Percentiles rank a stretch among this genome's conserved stretches.
Evolutionary conservation across 2,888 invertebrate genomes (phyloP).

Genomic region (Maniola hyperantus): DNA sequence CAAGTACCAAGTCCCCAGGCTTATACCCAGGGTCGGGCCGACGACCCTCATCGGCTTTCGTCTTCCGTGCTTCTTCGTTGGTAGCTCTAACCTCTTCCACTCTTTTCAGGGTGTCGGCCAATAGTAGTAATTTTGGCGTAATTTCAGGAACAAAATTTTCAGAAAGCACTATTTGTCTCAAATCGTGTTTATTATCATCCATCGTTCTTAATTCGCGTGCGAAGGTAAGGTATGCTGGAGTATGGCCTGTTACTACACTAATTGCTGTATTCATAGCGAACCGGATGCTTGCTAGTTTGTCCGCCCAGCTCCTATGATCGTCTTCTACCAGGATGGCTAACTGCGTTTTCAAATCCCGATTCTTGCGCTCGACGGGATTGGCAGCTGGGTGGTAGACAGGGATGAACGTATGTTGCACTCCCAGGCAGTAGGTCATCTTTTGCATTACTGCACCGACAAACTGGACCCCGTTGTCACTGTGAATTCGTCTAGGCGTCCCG

Average conservation of each 20-base stretch:
- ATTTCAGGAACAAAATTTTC: slow-evolving; percentile 48
- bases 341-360: slow-evolving; percentile 41
- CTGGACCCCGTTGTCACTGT: slow-evolving; percentile 39
- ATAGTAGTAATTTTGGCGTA: slow-evolving; percentile 28
- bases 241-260: neutral
- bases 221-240: slow-evolving; percentile 42
- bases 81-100: neutral
- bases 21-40: slow-evolving; percentile 23
- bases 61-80: neutral
- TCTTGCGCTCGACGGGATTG: slow-evolving; percentile 39
- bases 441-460: slow-evolving; percentile 40
- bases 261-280: neutral
- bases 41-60: neutral
- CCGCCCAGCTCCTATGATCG: neutral
- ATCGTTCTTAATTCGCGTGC: slow-evolving; percentile 42
- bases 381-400: slow-evolving; percentile 38
- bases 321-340: slow-evolving; percentile 20
- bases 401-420: slow-evolving; percentile 44
- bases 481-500: slow-evolving; percentile 34
- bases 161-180: slow-evolving; percentile 21
- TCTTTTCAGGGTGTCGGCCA: neutral
- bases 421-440: slow-evolving; percentile 41
- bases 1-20: neutral
- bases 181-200: slow-evolving; percentile 32
- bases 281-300: neutral